Evolutionary conservation across 2,797 vertebrate species (phyloP).

Genomic region (Sphaeramia orbicularis): DNA sequence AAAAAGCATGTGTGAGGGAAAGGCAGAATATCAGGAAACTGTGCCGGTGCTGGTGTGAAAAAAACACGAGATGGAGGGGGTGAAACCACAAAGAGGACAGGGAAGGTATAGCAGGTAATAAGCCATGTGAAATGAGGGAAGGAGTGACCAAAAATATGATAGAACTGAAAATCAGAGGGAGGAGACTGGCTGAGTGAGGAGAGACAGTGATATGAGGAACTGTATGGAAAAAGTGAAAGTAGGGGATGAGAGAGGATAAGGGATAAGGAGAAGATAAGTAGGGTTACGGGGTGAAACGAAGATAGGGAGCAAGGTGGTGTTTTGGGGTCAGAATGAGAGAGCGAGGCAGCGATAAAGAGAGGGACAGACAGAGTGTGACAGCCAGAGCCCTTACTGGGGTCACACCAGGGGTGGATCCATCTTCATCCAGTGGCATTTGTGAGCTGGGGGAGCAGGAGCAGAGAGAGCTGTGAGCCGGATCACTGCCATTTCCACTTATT

Average conservation of each 20-base stretch:
- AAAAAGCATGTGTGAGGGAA: conserved; percentile 35
- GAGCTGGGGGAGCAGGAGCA: conserved; percentile 56
- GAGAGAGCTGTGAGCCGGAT: conserved; percentile 72
- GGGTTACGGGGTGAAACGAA: conserved; percentile 36
- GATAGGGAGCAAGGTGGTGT: conserved; percentile 41
- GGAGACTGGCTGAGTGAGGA: conserved; percentile 23
- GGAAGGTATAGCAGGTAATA: conserved; percentile 63
- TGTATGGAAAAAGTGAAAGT: conserved; percentile 30
- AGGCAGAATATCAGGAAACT: conserved; percentile 24
- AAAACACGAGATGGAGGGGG: conserved; percentile 54
- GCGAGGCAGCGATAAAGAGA: conserved; percentile 46
- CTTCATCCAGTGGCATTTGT: conserved; percentile 76
- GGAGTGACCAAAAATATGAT: conserved; percentile 63
- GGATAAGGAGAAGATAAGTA: conserved; percentile 53
- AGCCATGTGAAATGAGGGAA: conserved; percentile 54
- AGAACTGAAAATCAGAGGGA: conserved; percentile 57
- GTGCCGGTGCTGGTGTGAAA: conserved; percentile 35
- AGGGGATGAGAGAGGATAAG: conserved; percentile 43
- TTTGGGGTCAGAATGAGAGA: conserved; percentile 59
- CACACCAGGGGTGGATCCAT: conserved; percentile 72
- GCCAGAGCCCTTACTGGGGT: conserved; percentile 65
- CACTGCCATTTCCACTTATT: conserved; percentile 83
- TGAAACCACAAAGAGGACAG: conserved; percentile 54
- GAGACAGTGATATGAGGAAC: conserved; percentile 39
- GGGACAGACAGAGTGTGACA: conserved; percentile 51